Conservation (phyloP, 2,888 invertebrate species). For the Ophioninae sp. region DNA sequence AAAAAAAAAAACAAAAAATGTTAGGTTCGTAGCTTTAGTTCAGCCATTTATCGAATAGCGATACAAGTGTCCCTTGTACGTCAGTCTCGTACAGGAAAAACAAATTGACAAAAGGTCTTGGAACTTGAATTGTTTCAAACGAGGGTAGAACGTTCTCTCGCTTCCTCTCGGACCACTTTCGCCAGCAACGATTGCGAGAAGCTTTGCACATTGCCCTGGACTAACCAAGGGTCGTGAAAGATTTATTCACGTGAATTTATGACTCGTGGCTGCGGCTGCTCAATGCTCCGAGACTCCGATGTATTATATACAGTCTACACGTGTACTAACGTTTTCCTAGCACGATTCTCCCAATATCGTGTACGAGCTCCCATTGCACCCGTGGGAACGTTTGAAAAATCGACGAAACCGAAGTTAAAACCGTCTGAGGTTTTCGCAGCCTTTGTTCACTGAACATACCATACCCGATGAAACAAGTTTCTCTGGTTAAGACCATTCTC, state of each 20-base stretch:
- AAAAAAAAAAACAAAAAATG: neutral
- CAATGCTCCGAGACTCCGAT: constrained; percentile 20
- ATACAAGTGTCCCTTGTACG: constrained; percentile 27
- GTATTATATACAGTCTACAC: constrained; percentile 28
- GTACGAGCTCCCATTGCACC: constrained; percentile 17
- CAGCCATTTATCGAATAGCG: constrained; percentile 35
- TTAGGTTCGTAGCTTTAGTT: constrained; percentile 24
- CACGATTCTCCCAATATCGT: constrained; percentile 56
- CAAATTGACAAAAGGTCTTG: constrained; percentile 26
- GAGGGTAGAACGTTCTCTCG: constrained; percentile 28
- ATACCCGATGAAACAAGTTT: neutral
- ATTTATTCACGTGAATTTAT: constrained; percentile 63
- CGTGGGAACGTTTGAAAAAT: constrained; percentile 21
- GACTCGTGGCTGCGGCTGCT: constrained; percentile 44
- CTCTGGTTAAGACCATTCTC: neutral
- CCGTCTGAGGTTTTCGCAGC: neutral
- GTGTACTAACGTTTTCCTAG: constrained; percentile 49
- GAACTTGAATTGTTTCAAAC: constrained; percentile 59
- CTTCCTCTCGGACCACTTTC: constrained; percentile 30
- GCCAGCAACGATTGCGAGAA: constrained; percentile 51
- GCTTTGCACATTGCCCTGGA: constrained; percentile 49
- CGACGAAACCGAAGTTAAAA: constrained; percentile 20
- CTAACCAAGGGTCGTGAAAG: constrained; percentile 59
- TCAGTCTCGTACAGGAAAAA: constrained; percentile 22
- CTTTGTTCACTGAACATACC: neutral